These are phyloP conservation scores for Rhysida immarginata DNA, from an alignment of 1,140 invertebrate species.

Conservation along the genomic window DNA sequence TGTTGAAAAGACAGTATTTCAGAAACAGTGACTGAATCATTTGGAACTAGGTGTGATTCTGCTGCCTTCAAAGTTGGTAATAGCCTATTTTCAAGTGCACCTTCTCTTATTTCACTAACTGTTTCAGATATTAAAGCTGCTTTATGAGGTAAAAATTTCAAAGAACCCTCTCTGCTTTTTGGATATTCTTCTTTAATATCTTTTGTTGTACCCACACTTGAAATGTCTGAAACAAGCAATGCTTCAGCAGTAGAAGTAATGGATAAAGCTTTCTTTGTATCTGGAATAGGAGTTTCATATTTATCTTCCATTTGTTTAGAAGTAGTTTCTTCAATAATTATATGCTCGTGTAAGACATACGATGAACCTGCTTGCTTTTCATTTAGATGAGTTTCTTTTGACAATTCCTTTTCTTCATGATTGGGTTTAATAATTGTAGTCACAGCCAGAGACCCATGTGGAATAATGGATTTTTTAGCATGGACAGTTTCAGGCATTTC, in stretches of 20 bases:
- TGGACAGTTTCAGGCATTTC: slow-evolving; percentile 30
- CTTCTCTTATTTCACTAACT: slow-evolving; percentile 40
- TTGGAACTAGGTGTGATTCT: slow-evolving; percentile 8
- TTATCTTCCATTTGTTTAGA: slow-evolving; percentile 14
- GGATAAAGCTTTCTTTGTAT: slow-evolving; percentile 11
- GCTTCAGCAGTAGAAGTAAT: slow-evolving; percentile 16
- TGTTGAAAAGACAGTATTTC: slow-evolving; percentile 15
- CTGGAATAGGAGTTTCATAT: slow-evolving; percentile 8
- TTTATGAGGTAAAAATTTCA: slow-evolving; percentile 33
- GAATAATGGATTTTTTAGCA: slow-evolving; percentile 35
- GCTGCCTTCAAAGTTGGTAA: slow-evolving; percentile 11
- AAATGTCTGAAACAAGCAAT: slow-evolving; percentile 17
- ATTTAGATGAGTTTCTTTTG: neutral
- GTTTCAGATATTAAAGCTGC: slow-evolving; percentile 36
- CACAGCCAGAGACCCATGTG: slow-evolving; percentile 37
- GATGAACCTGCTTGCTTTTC: neutral
- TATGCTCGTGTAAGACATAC: slow-evolving; percentile 8
- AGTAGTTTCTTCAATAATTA: slow-evolving; percentile 15
- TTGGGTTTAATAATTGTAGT: slow-evolving; percentile 12
- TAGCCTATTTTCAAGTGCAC: slow-evolving; percentile 16
- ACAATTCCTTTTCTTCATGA: slow-evolving; percentile 13
- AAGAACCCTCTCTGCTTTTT: slow-evolving; percentile 35
- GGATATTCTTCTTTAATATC: slow-evolving; percentile 27
- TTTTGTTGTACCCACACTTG: slow-evolving; percentile 32
- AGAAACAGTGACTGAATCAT: slow-evolving; percentile 15